A percentile compares a stretch with the other conserved stretches of the same genome.
Evolutionary conservation across 2,797 vertebrate genomes (phyloP).

Genomic region (Adrianichthys oophorus): DNA sequence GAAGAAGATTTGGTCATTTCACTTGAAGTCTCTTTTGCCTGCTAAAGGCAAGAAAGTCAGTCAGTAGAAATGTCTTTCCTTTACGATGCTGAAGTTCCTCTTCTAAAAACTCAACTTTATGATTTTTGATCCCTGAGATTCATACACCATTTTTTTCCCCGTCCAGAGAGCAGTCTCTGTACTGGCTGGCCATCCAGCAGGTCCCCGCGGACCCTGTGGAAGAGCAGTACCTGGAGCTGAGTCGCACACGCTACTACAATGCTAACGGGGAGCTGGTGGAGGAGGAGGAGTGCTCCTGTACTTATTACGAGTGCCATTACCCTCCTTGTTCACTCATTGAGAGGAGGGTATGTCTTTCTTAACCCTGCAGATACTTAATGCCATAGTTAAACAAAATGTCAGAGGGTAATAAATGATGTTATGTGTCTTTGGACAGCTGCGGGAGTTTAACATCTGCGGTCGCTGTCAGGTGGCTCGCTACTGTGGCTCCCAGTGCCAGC

Average conservation of each 20-base stretch:
- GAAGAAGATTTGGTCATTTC: background rate
- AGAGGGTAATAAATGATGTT: background rate
- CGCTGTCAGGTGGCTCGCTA: constrained; percentile 97
- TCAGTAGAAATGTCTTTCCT: too few species aligned
- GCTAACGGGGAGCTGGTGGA: constrained; percentile 97
- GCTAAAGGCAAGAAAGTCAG: too few species aligned
- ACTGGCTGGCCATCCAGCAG: constrained; percentile 98
- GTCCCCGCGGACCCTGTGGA: constrained; percentile 97
- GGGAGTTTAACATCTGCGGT: constrained; percentile 98
- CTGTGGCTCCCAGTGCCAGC: constrained; percentile 98
- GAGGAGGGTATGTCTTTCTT: constrained; percentile 85
- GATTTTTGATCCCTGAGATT: background rate
- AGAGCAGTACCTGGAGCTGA: constrained; percentile 95
- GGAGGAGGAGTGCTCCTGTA: constrained; percentile 97
- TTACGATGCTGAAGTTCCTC: too few species aligned
- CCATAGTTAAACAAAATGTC: background rate
- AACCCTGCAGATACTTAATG: too few species aligned
- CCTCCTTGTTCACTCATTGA: constrained; percentile 97
- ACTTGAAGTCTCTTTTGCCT: too few species aligned
- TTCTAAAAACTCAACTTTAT: background rate
- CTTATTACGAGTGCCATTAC: constrained; percentile 99
- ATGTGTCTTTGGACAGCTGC: constrained; percentile 72
- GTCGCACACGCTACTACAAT: constrained; percentile 95
- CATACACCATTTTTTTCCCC: background rate
- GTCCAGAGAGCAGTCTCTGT: constrained; percentile 94